These are phyloP conservation scores for Villa cingulata DNA, from an alignment of 2,888 invertebrate species.

Conservation along the genomic window DNA sequence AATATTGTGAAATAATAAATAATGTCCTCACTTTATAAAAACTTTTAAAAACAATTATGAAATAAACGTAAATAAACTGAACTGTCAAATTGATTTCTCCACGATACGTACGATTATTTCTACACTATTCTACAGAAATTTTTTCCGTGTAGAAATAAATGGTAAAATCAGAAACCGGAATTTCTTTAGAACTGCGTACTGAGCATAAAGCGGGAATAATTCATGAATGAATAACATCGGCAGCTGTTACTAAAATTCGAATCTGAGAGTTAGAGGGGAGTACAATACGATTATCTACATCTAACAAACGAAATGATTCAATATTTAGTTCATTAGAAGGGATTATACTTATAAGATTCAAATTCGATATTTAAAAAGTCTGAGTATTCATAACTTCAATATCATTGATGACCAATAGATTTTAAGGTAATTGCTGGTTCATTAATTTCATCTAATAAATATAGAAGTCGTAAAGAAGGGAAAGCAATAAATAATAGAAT, in stretches of 20 bases:
- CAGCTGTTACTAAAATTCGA: slow-evolving; percentile 46
- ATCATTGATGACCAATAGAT: slow-evolving; percentile 52
- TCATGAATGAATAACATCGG: slow-evolving; percentile 55
- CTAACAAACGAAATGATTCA: slow-evolving; percentile 44
- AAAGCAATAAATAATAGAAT: slow-evolving; percentile 49
- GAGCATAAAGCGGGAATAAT: slow-evolving; percentile 45
- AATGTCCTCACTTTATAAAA: too few relatives aligned
- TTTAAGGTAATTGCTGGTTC: slow-evolving; percentile 45
- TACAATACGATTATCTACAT: slow-evolving; percentile 48
- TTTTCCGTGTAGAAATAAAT: too few relatives aligned
- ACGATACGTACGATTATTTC: too few relatives aligned
- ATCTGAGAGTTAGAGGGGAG: slow-evolving; percentile 47
- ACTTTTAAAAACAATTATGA: too few relatives aligned
- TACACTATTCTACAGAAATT: too few relatives aligned
- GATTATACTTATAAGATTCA: slow-evolving; percentile 49
- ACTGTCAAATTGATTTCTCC: too few relatives aligned
- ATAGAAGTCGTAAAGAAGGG: slow-evolving; percentile 46
- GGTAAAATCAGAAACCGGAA: too few relatives aligned
- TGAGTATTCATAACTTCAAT: slow-evolving; percentile 52
- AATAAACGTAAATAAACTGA: too few relatives aligned
- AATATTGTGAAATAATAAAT: too few relatives aligned
- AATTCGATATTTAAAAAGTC: slow-evolving; percentile 47
- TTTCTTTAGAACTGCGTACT: too few relatives aligned
- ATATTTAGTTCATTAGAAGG: slow-evolving; percentile 33
- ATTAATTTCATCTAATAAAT: slow-evolving; percentile 48